Base-by-base conservation (phyloP, 2,888 invertebrate species). In the Capitulum mitella region DNA sequence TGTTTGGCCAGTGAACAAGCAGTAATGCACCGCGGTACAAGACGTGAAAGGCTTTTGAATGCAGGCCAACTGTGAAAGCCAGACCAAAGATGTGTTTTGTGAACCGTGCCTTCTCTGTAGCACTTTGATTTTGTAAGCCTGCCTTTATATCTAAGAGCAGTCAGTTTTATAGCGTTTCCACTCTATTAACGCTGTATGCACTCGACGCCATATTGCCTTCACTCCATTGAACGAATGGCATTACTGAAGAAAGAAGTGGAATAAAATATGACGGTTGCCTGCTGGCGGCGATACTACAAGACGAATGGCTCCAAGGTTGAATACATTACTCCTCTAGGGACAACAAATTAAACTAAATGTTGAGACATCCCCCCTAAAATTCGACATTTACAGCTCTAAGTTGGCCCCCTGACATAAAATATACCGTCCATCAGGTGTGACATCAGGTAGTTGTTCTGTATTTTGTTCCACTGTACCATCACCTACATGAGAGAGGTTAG, bases 1-100 rank as follows among this genome's bases (percentile, higher is more conserved):
- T 58, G 58, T 58, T 58, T 58, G 58, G 58, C 58, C 58, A 58
- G 58, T 10, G 58, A 58, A 58, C 58, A 58, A 29, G 29, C 58
- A 29, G n/a, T 58, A 58, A 58, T 58, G 58, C 58, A 26, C n/a
- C 29, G 29, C n/a, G 29, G n/a, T 58, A 58, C n/a, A n/a, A 1
- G 58, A 29, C n/a, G 29, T 12, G 8, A 3, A 3, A 12, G n/a
- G n/a, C 58, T 29, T 29, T 29, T 29, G 58, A 29, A 29, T 58
- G 58, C 29, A n/a, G 58, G 29, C 29, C 29, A 26, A 29, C n/a
- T 29, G 26, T 58, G 58, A 58, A 12, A 29, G 29, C n/a, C 29
- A 29, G 6, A 8, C 10, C 5, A 3, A 3, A 10, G 29, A n/a
- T 10, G n/a, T 10, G n/a, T 58, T 19, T 19, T 3, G n/a, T 12